Percentiles rank a stretch among this genome's conserved stretches.
These are phyloP conservation scores for Caiman crocodilus DNA, from an alignment of 2,797 vertebrate genomes.

Conservation along the genomic window DNA sequence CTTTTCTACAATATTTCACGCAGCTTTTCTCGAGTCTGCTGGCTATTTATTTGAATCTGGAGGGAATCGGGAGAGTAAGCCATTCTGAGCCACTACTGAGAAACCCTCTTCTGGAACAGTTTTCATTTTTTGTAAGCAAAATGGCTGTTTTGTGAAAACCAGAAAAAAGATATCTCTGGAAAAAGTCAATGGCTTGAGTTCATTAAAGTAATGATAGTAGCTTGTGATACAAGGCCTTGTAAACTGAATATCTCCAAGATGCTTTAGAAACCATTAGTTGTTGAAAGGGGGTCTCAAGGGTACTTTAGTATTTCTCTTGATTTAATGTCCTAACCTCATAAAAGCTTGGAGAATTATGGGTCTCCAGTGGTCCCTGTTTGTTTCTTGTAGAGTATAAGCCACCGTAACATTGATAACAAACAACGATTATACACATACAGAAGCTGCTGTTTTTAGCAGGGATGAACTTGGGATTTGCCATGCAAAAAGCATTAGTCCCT, in stretches of 20 bases:
- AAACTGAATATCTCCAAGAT: slow-evolving; percentile 56
- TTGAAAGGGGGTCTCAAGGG: slow-evolving; percentile 66
- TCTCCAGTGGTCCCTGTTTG: background rate
- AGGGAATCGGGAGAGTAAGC: background rate
- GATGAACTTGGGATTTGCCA: accelerated
- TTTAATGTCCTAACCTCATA: slow-evolving; percentile 18
- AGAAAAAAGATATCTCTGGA: slow-evolving; percentile 53
- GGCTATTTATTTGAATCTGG: background rate
- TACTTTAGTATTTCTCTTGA: slow-evolving; percentile 50
- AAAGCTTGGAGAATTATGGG: background rate
- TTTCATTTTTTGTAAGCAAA: slow-evolving; percentile 6
- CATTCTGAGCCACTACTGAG: background rate
- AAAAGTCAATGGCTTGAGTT: slow-evolving; percentile 49
- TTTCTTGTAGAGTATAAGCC: background rate
- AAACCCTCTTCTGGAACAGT: background rate
- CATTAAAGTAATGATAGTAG: slow-evolving; percentile 55
- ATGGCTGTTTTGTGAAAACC: background rate
- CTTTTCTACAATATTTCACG: slow-evolving; percentile 2
- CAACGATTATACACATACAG: background rate
- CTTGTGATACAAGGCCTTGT: slow-evolving; percentile 48
- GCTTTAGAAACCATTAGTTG: slow-evolving; percentile 59
- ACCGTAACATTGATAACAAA: background rate
- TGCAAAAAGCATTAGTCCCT: background rate
- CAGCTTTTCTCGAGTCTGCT: slow-evolving; percentile 33
- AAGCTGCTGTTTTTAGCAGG: slow-evolving; percentile 6